Evolutionary conservation across 2,113 vertebrate species (phyloP).

Genomic region (Sinocyclocheilus anshuiensis): DNA sequence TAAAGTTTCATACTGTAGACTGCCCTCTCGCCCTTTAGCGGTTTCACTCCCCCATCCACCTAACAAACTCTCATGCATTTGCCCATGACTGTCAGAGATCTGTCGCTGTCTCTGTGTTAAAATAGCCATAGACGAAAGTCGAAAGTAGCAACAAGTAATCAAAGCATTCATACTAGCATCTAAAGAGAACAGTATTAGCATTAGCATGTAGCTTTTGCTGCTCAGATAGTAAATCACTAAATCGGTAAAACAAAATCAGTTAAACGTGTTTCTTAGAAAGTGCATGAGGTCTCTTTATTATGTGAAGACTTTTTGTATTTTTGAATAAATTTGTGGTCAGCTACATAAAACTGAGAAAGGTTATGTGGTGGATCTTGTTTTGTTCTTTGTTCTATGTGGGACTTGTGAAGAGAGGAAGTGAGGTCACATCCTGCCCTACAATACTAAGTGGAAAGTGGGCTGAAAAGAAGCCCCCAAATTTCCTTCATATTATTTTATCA

Average conservation of each 20-base stretch:
- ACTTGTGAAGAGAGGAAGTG: constrained; percentile 66
- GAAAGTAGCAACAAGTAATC: neutral
- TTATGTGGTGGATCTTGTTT: constrained; percentile 34
- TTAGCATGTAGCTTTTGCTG: neutral
- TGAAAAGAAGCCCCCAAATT: constrained; percentile 65
- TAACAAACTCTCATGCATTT: neutral
- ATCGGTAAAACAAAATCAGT: neutral
- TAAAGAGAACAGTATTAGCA: neutral
- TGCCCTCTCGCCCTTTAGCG: neutral
- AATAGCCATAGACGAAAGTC: neutral
- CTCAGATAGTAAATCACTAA: neutral
- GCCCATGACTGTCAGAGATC: neutral
- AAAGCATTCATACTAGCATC: neutral
- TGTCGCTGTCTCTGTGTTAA: neutral
- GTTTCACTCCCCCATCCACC: constrained; percentile 6
- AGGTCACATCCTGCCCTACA: constrained; percentile 74
- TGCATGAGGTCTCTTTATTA: neutral
- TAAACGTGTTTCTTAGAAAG: neutral
- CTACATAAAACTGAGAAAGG: neutral
- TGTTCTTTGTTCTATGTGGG: constrained; percentile 52
- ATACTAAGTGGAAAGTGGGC: constrained; percentile 65
- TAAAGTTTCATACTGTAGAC: constrained; percentile 50
- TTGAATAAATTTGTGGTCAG: neutral
- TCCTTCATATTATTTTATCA: constrained; percentile 56
- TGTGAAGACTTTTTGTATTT: neutral